A percentile compares a stretch with the other conserved stretches of the same genome.
Evolutionary conservation across 2,797 vertebrate species (phyloP).

Genomic region (Lophotriccus pileatus): DNA sequence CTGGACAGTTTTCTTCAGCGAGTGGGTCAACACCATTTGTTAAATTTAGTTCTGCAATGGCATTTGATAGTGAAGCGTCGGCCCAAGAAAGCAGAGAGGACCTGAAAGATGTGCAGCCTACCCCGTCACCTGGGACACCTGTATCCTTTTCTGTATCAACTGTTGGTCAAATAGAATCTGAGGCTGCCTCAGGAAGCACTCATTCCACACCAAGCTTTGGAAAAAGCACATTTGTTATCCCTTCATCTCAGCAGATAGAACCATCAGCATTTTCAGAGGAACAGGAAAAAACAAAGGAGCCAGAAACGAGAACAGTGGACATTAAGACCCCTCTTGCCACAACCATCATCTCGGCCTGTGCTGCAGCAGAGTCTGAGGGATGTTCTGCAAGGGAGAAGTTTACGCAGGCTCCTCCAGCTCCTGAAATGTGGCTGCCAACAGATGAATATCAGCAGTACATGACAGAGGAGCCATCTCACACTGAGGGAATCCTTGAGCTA

Average conservation of each 20-base stretch:
- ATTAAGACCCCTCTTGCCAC: neutral
- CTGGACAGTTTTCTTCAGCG: neutral
- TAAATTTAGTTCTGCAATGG: neutral
- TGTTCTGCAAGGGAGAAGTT: neutral
- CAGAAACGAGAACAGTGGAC: neutral
- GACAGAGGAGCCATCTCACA: slow-evolving; percentile 9
- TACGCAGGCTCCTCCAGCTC: neutral
- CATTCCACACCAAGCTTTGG: neutral
- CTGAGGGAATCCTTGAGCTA: neutral
- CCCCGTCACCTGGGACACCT: neutral
- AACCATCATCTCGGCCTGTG: neutral
- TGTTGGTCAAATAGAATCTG: slow-evolving; percentile 6
- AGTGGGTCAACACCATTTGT: neutral
- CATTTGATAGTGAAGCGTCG: neutral
- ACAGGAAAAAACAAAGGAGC: slow-evolving; percentile 5
- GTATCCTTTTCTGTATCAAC: slow-evolving; percentile 41
- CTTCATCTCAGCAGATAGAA: slow-evolving; percentile 18
- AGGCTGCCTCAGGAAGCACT: slow-evolving; percentile 11
- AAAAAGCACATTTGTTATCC: neutral
- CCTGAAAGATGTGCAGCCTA: slow-evolving; percentile 23
- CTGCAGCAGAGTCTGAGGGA: neutral
- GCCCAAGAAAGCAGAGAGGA: slow-evolving; percentile 29
- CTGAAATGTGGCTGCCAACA: neutral
- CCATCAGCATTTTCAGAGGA: neutral
- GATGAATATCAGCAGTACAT: slow-evolving; percentile 19